Conservation (phyloP, 2,797 vertebrate genomes). For the Cetoscarus ocellatus region DNA sequence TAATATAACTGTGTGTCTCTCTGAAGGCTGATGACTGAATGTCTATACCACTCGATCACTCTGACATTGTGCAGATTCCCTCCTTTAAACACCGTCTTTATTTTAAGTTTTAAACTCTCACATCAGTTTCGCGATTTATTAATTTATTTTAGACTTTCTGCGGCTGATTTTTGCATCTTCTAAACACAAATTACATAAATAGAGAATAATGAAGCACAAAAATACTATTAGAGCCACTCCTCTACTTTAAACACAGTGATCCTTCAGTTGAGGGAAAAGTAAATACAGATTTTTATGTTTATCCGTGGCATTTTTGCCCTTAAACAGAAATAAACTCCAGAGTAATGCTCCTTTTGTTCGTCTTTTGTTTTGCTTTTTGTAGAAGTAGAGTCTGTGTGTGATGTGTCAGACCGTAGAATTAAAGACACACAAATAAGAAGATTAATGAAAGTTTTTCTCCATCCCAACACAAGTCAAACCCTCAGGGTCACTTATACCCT, state of each 20-base stretch:
- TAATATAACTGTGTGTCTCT: constrained; percentile 57
- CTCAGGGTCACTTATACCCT: too few species aligned
- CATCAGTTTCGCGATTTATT: too few species aligned
- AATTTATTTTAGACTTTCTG: too few species aligned
- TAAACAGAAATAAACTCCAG: not conserved
- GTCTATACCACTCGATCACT: not conserved
- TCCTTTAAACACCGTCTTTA: not conserved
- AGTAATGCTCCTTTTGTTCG: not conserved
- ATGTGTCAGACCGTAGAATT: not conserved
- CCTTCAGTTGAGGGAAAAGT: not conserved
- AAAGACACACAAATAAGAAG: not conserved
- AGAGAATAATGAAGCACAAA: not conserved
- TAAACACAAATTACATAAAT: too few species aligned
- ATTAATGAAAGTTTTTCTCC: too few species aligned
- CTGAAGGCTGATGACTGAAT: constrained; percentile 31
- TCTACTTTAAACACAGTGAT: not conserved
- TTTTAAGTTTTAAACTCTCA: too few species aligned
- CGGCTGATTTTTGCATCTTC: too few species aligned
- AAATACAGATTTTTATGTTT: not conserved
- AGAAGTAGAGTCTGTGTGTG: not conserved
- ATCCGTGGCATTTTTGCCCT: not conserved
- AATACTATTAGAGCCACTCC: not conserved
- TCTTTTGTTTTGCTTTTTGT: not conserved
- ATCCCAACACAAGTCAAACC: too few species aligned
- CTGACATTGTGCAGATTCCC: not conserved